Conservation (phyloP, 2,113 vertebrate genomes). For the Microtus oregoni region DNA sequence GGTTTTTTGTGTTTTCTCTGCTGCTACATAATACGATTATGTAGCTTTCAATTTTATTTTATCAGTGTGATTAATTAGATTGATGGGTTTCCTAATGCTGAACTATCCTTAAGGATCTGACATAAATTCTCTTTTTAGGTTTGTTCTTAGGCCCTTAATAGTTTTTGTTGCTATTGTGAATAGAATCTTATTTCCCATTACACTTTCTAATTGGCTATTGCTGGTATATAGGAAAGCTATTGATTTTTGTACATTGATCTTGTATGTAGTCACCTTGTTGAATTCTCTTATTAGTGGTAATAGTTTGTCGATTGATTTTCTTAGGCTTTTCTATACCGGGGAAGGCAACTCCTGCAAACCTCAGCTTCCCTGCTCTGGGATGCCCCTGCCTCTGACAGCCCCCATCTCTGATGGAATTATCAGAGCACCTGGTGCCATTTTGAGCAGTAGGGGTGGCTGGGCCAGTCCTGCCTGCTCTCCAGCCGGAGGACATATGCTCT, state of each 20-base stretch:
- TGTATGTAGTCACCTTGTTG: conserved; percentile 67
- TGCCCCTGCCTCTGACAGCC: neutral
- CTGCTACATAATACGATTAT: conserved; percentile 2
- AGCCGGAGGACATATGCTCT: neutral
- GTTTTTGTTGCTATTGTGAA: conserved; percentile 57
- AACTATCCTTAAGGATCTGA: neutral
- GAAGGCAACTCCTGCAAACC: conserved; percentile 56
- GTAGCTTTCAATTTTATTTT: conserved; percentile 57
- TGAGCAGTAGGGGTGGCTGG: neutral
- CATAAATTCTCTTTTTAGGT: conserved; percentile 62
- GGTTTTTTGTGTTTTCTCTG: conserved; percentile 38
- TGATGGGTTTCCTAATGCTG: conserved; percentile 57
- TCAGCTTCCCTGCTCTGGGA: conserved; percentile 40
- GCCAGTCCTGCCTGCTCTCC: conserved; percentile 17
- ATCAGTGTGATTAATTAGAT: conserved; percentile 48
- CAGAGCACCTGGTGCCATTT: conserved; percentile 12
- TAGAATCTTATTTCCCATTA: conserved; percentile 67
- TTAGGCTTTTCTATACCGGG: conserved; percentile 47
- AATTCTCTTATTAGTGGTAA: conserved; percentile 73
- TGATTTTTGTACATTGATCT: conserved; percentile 70
- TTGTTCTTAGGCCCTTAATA: conserved; percentile 59
- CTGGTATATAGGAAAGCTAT: conserved; percentile 67
- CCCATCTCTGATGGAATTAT: neutral
- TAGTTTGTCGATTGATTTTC: conserved; percentile 77
- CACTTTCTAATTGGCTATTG: conserved; percentile 73